These are phyloP conservation scores for Oceanites oceanicus DNA, from an alignment of 2,113 vertebrate genomes.

Conservation along the genomic window DNA sequence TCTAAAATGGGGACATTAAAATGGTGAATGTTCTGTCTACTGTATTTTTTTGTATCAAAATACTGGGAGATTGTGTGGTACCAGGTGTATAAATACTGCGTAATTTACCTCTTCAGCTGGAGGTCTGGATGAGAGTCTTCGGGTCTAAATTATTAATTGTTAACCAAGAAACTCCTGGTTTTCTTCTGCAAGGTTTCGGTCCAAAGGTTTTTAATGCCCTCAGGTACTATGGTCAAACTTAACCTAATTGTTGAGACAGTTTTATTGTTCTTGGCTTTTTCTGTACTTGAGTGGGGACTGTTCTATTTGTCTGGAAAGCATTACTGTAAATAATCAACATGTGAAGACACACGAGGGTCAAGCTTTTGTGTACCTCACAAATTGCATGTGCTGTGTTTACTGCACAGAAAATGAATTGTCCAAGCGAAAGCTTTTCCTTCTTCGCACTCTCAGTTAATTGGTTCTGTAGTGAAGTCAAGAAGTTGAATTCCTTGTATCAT, in stretches of 20 bases:
- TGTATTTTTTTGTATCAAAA: background rate
- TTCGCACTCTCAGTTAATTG: background rate
- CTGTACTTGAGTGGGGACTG: background rate
- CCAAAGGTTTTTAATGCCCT: conserved; percentile 40
- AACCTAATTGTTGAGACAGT: background rate
- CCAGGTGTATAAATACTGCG: background rate
- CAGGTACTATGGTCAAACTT: conserved; percentile 31
- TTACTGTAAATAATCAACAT: conserved; percentile 34
- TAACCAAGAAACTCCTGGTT: conserved; percentile 24
- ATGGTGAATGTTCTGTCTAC: background rate
- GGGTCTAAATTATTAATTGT: conserved; percentile 37
- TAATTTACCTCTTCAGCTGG: background rate
- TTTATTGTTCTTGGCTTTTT: conserved; percentile 33
- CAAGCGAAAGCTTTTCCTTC: background rate
- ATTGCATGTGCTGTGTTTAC: background rate
- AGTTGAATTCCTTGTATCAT: background rate
- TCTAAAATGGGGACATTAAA: background rate
- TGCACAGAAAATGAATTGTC: background rate
- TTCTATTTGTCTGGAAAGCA: conserved; percentile 18
- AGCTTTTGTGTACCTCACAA: background rate
- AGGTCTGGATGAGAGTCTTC: background rate
- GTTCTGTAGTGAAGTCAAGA: background rate
- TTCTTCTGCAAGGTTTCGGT: conserved; percentile 41
- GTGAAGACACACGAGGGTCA: background rate
- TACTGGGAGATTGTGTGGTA: background rate